phyloP scores from a whole-genome alignment of 2,797 vertebrate species.

The Sparus aurata region DNA sequence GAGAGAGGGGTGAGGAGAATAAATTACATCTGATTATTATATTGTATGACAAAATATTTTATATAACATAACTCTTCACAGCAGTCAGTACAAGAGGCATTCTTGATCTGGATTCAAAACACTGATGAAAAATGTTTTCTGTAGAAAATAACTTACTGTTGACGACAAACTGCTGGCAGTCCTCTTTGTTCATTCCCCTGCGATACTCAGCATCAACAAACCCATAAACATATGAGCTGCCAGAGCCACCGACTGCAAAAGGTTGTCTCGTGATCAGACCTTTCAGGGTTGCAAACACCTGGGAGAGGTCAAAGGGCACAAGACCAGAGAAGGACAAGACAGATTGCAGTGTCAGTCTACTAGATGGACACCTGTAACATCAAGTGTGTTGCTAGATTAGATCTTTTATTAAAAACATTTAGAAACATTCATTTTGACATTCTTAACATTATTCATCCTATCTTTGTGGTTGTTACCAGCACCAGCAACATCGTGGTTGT shows the following conservation, averaged over 20 bases:
- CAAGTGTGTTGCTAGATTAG: not conserved
- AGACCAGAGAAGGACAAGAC: not conserved
- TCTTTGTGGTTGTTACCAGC: not conserved
- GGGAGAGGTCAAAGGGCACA: slow-evolving; percentile 20
- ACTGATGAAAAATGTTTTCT: not conserved
- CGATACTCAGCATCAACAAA: slow-evolving; percentile 90
- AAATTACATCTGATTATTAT: not conserved
- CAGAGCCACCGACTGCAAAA: slow-evolving; percentile 90
- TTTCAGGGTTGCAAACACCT: slow-evolving; percentile 90
- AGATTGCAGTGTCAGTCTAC: not conserved
- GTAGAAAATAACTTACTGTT: slow-evolving; percentile 80
- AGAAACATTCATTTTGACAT: not conserved
- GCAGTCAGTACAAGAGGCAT: not conserved
- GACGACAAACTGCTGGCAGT: slow-evolving; percentile 87
- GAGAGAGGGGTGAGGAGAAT: not conserved
- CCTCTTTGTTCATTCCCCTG: slow-evolving; percentile 82
- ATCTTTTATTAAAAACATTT: not conserved
- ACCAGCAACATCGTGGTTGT: too few relatives aligned
- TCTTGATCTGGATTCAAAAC: too few relatives aligned
- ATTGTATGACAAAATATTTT: not conserved
- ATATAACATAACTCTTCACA: not conserved
- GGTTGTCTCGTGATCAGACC: slow-evolving; percentile 89
- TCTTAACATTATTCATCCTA: not conserved
- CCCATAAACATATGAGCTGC: slow-evolving; percentile 90
- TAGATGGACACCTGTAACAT: not conserved